Evolutionary conservation across 2,888 invertebrate genomes (phyloP), one percentile per base, ranked within the genome.

Genomic region (Eledona agricola): DNA sequence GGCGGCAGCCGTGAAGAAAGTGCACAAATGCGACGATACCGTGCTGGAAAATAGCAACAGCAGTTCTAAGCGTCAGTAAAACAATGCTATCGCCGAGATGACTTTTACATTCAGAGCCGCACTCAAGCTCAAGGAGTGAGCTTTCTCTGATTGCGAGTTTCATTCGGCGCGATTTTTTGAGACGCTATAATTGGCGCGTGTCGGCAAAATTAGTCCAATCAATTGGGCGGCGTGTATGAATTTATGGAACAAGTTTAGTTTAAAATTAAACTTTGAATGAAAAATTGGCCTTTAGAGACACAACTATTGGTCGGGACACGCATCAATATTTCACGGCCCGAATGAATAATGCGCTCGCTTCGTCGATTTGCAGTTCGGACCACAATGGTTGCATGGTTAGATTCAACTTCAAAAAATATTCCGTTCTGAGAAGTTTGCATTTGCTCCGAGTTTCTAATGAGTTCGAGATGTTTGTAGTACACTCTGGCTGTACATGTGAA

Each of bases 31-130:
- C 16, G 17, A 32, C 32, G 32, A 32, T 32, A 32, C 11, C 10
- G 11, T 10, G 28, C 46, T 37, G 47, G 47, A 47, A 47, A 47
- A 37, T 25, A 47, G 37, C 47, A 47, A 37, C 37, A 20, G 20
- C 11, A 29, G 17, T 28, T 42, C 16, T 38, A 34, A 17, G 11
- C 34, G 19, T 34, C 34, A 20, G 3, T 9, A 5, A 34, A 17
- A 34, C 34, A 34, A 20, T 34, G 20, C 10, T 20, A 26, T 26
- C 7, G n/a, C 2, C 7, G 29, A 12, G 37, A 17, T 17, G 12
- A 28, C 16, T 40, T 40, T 28, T 40, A 28, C 28, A 17, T 40
- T 38, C 26, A 16, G 7, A 9, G 5, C 13, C 17, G 40, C 40
- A 28, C 40, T 28, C 28, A 17, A 28, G 26, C 11, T 40, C 16